Conservation (phyloP, 1,140 invertebrate genomes). For the Drosophila bifasciata region DNA sequence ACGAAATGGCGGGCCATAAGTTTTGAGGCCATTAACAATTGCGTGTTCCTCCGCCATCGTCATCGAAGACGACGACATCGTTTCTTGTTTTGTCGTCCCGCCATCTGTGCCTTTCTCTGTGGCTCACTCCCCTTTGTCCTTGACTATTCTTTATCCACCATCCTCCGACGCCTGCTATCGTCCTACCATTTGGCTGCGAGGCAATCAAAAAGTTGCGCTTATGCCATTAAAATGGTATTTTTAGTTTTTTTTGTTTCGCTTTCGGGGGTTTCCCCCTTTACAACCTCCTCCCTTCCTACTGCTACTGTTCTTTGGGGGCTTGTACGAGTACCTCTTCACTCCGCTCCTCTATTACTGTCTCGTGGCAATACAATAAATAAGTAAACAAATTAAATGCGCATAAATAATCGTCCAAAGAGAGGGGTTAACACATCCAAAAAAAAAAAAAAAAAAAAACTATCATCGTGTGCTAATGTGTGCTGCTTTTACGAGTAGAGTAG, state of each 20-base stretch:
- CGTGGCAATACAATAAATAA: slow-evolving; percentile 55
- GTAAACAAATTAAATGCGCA: slow-evolving; percentile 67
- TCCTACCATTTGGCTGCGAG: slow-evolving; percentile 9
- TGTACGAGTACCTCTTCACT: too few relatives aligned
- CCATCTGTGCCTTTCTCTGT: neutral
- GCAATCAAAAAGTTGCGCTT: slow-evolving; percentile 64
- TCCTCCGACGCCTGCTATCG: neutral
- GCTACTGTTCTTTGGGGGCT: too few relatives aligned
- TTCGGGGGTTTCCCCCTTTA: neutral
- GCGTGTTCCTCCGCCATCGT: slow-evolving; percentile 46
- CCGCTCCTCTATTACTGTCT: neutral
- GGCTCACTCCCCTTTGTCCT: neutral
- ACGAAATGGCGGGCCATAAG: slow-evolving; percentile 35
- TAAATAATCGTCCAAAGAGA: slow-evolving; percentile 47
- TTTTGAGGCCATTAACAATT: slow-evolving; percentile 49
- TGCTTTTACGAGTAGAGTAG: too few relatives aligned
- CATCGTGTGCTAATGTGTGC: slow-evolving; percentile 34
- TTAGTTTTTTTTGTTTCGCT: slow-evolving; percentile 41
- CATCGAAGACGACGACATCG: slow-evolving; percentile 44
- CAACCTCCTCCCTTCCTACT: too few relatives aligned
- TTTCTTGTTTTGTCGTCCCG: slow-evolving; percentile 22
- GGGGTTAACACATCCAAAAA: slow-evolving; percentile 46
- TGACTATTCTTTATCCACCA: neutral
- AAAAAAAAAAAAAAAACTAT: too few relatives aligned
- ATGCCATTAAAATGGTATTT: slow-evolving; percentile 60